Evolutionary conservation across 2,797 vertebrate species (phyloP).

Genomic region (Erethizon dorsatum): DNA sequence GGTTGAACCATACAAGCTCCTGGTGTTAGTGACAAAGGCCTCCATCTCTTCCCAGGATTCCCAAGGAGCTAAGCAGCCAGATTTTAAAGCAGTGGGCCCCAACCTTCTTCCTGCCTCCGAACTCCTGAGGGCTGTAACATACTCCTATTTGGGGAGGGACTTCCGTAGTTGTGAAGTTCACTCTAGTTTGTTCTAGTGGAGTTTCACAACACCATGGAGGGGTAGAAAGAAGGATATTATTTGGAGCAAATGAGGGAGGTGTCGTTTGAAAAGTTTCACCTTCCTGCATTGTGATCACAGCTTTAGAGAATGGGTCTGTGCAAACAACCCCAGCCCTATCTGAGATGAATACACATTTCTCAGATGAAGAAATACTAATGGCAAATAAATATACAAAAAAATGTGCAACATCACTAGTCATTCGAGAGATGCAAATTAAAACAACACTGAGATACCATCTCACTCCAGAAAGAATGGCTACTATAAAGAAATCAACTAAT

Average conservation of each 20-base stretch:
- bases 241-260: neutral
- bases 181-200: conserved; percentile 1
- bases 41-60: neutral
- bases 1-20: neutral
- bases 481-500: too few relatives aligned
- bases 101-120: neutral
- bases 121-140: neutral
- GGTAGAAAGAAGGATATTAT: neutral
- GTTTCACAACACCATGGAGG: neutral
- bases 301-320: neutral
- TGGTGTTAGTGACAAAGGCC: neutral
- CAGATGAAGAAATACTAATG: too few relatives aligned
- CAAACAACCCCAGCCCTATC: neutral
- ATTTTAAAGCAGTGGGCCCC: neutral
- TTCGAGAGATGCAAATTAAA: too few relatives aligned
- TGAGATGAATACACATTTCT: too few relatives aligned
- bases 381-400: too few relatives aligned
- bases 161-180: neutral
- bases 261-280: neutral
- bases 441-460: too few relatives aligned
- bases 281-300: neutral
- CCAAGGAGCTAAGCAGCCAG: neutral
- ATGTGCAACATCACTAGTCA: too few relatives aligned
- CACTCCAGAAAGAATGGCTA: too few relatives aligned
- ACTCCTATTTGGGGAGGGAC: neutral